Base-by-base conservation (phyloP, 2,797 vertebrate genomes). In the Paedocypris micromegethes region DNA sequence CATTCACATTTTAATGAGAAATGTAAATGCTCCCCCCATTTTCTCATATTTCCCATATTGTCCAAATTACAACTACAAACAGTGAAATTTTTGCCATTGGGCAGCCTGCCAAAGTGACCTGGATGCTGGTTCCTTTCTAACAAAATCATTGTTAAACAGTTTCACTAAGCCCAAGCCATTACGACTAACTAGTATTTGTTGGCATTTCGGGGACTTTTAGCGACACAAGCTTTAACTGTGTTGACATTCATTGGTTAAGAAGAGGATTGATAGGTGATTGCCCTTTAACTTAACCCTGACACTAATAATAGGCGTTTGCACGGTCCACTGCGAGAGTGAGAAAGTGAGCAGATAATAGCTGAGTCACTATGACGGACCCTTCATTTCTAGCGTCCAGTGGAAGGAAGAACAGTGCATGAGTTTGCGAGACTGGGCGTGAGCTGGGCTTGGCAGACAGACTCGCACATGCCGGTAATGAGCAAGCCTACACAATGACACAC, bases 331-430 rank as follows among this genome's bases (percentile, higher is more conserved):
- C 37, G 41, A 41, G 66, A 72, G 65, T 57, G 72, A 78, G 69
- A 82, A 79, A 69, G 64, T 39, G 66, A 78, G 69, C 46, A 3
- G 50, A 78, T 64, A 80, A 77, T 52, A 80, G 77, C 79, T 69
- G 79, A 79, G 79, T 76, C 79, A 81, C 73, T 65, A 69, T 72
- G 76, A 71, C 57, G 57, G 69, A 45, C 48, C 74, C 74, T 78
- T 73, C 63, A 69, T 75, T 78, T 63, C 67, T 63, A 54, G 64
- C 40, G 47, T 58, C 9, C 55, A 41, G 56, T 62, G 65, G 54
- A 23, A 41, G 48, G 58, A 55, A 59, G 40, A 49, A 3, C 61
- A 23, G 58, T 51, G 66, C 46, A 58, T 54, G 42, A 44, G 47
- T 54, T 44, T 59, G 54, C 37, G 3, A 52, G 45, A 55, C 41